Evolutionary conservation across 1,140 invertebrate genomes (phyloP).

Genomic region (Bombus balteatus): DNA sequence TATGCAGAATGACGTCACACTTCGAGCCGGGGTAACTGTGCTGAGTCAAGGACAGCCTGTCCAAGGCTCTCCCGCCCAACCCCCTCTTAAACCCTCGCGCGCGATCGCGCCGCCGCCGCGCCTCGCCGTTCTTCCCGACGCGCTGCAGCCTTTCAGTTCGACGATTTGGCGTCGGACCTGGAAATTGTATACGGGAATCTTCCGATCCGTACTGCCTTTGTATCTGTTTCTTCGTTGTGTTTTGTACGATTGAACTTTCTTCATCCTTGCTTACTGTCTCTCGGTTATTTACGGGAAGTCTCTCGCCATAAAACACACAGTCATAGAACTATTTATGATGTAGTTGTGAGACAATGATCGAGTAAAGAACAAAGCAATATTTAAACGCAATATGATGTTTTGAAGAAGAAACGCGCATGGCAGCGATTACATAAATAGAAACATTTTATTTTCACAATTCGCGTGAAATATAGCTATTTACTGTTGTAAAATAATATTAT

Average conservation of each 20-base stretch:
- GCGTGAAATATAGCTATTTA: too few relatives aligned
- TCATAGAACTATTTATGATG: too few relatives aligned
- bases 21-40: constrained; percentile 81
- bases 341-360: background rate
- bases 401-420: too few relatives aligned
- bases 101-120: background rate
- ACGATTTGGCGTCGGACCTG: background rate
- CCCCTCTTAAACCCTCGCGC: constrained; percentile 27
- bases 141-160: constrained; percentile 28
- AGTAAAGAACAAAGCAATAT: background rate
- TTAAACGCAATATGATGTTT: background rate
- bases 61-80: constrained; percentile 77
- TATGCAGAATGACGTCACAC: constrained; percentile 83
- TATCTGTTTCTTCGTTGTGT: background rate
- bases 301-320: too few relatives aligned
- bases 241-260: background rate
- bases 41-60: constrained; percentile 82
- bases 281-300: background rate
- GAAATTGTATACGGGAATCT: background rate
- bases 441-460: too few relatives aligned
- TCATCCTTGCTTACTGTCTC: background rate
- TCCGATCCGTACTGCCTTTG: background rate
- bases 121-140: background rate
- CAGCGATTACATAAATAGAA: too few relatives aligned
- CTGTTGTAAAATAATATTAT: too few relatives aligned